Percentiles rank a stretch among this genome's conserved stretches.
phyloP scores from a whole-genome alignment of 2,797 vertebrate species.

The Enteromius afrohamiltoni region DNA sequence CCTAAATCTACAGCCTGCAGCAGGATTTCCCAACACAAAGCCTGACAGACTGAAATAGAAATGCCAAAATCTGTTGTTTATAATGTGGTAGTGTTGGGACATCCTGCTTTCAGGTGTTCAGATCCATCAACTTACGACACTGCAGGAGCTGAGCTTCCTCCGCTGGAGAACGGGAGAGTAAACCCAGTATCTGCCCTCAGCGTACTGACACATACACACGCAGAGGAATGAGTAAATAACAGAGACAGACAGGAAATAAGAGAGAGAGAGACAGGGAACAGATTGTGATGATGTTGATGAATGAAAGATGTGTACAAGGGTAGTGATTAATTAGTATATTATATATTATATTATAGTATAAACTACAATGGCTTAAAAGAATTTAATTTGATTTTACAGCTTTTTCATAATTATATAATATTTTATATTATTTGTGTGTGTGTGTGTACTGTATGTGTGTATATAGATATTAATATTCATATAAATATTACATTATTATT shows the following conservation, averaged over 20 bases:
- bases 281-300: slow-evolving; percentile 2
- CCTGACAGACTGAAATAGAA: neutral
- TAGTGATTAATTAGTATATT: too few species aligned
- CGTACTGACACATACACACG: slow-evolving; percentile 81
- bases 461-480: too few species aligned
- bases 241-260: slow-evolving; percentile 48
- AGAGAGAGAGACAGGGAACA: slow-evolving; percentile 55
- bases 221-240: slow-evolving; percentile 6
- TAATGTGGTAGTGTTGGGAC: neutral
- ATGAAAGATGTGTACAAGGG: neutral
- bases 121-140: slow-evolving; percentile 74
- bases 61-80: neutral
- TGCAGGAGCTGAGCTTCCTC: slow-evolving; percentile 79
- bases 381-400: too few species aligned
- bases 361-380: too few species aligned
- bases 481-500: too few species aligned
- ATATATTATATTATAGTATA: too few species aligned
- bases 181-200: slow-evolving; percentile 96
- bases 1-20: neutral
- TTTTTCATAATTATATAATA: too few species aligned
- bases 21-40: slow-evolving; percentile 1
- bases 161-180: slow-evolving; percentile 90
- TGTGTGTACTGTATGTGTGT: too few species aligned
- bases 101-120: neutral
- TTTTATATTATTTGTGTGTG: too few species aligned